Base-by-base conservation (phyloP, 2,113 vertebrate genomes). In the Oncorhynchus keta region DNA sequence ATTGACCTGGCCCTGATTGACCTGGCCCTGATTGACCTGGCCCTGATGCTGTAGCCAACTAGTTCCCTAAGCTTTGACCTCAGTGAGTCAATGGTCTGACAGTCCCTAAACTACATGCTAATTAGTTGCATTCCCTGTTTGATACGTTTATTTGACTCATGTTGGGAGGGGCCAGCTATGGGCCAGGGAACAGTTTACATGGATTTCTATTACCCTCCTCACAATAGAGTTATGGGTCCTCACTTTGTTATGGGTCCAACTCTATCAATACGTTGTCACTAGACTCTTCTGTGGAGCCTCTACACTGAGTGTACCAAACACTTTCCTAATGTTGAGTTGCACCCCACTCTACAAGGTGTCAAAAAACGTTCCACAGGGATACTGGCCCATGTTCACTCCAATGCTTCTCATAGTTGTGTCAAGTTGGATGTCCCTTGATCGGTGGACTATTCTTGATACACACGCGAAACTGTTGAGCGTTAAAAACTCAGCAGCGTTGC, bases 31-130 rank as follows among this genome's bases (percentile, higher is more conserved):
- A 35, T 35, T 77, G 77, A 79, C 66, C 62, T 16, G 18, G 65
- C 5, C 59, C 5, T n/a, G 66, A 68, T 18, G 18, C 22, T 28
- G 13, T 16, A 20, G 28, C 30, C 67, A 12, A 16, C 18, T 64
- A 8, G 45, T 72, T 20, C 64, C 9, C 51, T 16, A 55, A 55
- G 51, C 51, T 74, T 28, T 61, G 57, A 62, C 74, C 72, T 77
- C 45, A 57, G 71, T 76, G 81, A 76, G 55, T 70, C 61, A 77
- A 55, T 7, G 76, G 72, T 35, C 7, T 26, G 51, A 75, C 73
- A 3, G 26, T 74, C 69, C 74, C 32, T 12, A 49, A 28, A 82
- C 68, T 55, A n/a, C 76, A 87, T 48, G 35, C 62, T 74, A 73
- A 83, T 76, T 64, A 13, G 20, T 70, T 32, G 12, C n/a, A 62